These are phyloP conservation scores for Grus americana DNA, from an alignment of 2,113 vertebrate genomes.

Conservation along the genomic window DNA sequence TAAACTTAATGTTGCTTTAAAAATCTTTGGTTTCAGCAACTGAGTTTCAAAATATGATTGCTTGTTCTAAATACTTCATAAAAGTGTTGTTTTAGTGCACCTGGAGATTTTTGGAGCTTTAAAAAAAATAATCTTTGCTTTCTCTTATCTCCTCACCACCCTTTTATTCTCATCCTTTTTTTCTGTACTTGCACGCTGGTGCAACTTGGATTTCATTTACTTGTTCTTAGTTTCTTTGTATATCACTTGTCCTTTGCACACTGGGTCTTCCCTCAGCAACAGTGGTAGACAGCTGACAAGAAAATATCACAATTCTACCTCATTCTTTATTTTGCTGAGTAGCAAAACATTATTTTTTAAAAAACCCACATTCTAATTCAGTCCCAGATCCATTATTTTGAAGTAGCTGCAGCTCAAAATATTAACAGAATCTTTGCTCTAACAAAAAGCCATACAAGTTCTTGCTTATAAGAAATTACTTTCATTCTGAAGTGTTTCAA, in stretches of 20 bases:
- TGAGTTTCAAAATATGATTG: not conserved
- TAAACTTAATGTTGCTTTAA: not conserved
- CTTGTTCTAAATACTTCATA: not conserved
- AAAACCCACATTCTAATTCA: not conserved
- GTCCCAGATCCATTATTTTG: not conserved
- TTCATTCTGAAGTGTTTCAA: not conserved
- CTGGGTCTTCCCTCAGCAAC: not conserved
- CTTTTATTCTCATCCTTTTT: not conserved
- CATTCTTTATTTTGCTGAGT: not conserved
- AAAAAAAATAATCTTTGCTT: not conserved
- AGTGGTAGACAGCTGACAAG: not conserved
- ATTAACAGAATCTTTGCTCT: not conserved
- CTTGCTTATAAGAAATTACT: not conserved
- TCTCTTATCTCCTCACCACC: not conserved
- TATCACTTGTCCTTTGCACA: not conserved
- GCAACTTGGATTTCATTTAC: not conserved
- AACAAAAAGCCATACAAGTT: not conserved
- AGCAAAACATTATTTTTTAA: not conserved
- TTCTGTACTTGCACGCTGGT: not conserved
- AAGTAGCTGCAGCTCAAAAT: not conserved
- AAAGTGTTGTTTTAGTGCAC: not conserved
- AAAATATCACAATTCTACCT: not conserved
- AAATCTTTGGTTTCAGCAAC: not conserved
- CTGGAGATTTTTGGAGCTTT: not conserved
- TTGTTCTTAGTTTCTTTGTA: not conserved